Evolutionary conservation across 1,140 invertebrate species (phyloP).

Genomic region (Oncopodura yosiiana): DNA sequence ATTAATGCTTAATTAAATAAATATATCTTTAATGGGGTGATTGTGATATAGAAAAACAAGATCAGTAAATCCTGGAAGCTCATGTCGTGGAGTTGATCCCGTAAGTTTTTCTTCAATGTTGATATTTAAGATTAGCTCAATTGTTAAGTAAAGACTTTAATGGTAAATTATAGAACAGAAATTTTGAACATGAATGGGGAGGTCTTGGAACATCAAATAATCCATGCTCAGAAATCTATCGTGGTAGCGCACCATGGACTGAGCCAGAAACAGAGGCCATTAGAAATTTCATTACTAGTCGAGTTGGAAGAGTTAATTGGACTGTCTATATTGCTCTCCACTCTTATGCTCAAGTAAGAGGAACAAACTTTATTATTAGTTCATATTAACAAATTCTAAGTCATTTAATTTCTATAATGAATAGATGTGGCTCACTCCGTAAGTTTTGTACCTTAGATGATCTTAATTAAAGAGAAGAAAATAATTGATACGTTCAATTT

Average conservation of each 20-base stretch:
- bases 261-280: constrained; percentile 47
- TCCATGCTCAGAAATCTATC: constrained; percentile 20
- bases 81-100: constrained; percentile 16
- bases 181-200: background rate
- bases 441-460: background rate
- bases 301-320: background rate
- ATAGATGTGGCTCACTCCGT: constrained; percentile 15
- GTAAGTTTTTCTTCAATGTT: constrained; percentile 27
- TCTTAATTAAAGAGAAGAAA: background rate
- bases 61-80: too few species aligned
- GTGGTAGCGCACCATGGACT: constrained; percentile 13
- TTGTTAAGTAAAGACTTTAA: background rate
- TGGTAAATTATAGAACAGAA: background rate
- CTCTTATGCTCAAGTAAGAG: constrained; percentile 8
- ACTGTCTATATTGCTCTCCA: constrained; percentile 6
- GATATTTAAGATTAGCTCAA: constrained; percentile 7
- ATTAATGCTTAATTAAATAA: too few species aligned
- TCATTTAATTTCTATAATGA: background rate
- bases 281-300: background rate
- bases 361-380: background rate
- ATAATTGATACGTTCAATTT: background rate
- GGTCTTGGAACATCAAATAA: constrained; percentile 7
- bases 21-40: too few species aligned
- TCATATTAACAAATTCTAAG: too few species aligned
- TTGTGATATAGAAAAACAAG: too few species aligned